Evolutionary conservation across 2,113 vertebrate species (phyloP).

Genomic region (Cyanoderma ruficeps): DNA sequence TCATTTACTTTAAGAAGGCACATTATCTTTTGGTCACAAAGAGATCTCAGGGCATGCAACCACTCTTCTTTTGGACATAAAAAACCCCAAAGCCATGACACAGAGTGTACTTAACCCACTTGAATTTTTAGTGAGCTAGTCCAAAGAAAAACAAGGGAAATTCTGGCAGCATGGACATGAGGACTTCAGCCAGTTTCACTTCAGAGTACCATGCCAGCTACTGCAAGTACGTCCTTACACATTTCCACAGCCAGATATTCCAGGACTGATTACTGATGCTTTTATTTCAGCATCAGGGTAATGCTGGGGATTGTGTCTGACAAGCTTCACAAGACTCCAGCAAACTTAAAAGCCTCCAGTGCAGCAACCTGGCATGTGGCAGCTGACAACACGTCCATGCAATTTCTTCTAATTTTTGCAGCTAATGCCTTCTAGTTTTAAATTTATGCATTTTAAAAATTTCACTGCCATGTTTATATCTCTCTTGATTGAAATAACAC

Average conservation of each 20-base stretch:
- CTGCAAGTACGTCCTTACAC: background rate
- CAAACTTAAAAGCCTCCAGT: background rate
- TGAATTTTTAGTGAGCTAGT: background rate
- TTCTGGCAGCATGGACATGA: background rate
- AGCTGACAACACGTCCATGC: fast-evolving
- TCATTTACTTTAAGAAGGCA: background rate
- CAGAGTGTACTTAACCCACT: background rate
- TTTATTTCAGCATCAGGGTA: background rate
- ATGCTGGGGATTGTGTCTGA: background rate
- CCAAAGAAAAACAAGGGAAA: background rate
- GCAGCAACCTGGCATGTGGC: background rate
- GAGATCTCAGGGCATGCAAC: background rate
- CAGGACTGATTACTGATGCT: background rate
- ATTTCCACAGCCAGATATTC: background rate
- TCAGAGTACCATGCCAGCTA: background rate
- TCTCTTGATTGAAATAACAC: background rate
- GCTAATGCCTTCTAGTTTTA: background rate
- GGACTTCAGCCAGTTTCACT: background rate
- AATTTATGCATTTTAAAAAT: background rate
- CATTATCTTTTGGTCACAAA: background rate
- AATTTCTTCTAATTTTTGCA: background rate
- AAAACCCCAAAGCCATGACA: background rate
- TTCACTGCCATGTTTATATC: background rate
- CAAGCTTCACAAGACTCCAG: background rate
- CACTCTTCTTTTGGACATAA: background rate